Evolutionary conservation across 1,140 invertebrate species (phyloP).

Genomic region (Caenorhabditis elegans): WBcel235 BX284605.5:149001-149500

Average conservation of each 20-base stretch:
- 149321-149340: constrained; percentile 48
- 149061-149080: too few species aligned
- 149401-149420: constrained; percentile 35
- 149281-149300: constrained; percentile 48
- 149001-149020: too few species aligned
- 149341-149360: constrained; percentile 54
- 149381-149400: constrained; percentile 39
- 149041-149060: too few species aligned
- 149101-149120: constrained; percentile 44
- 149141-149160: constrained; percentile 55
- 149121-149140: constrained; percentile 52
- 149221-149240: constrained; percentile 48
- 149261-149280: constrained; percentile 50
- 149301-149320: constrained; percentile 47
- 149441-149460: constrained; percentile 48
- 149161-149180: constrained; percentile 52
- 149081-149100: too few species aligned
- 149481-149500: constrained; percentile 54
- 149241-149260: constrained; percentile 54
- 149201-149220: constrained; percentile 40
- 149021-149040: too few species aligned
- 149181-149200: constrained; percentile 48
- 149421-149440: constrained; percentile 50
- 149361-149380: constrained; percentile 45
- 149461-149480: constrained; percentile 46